Evolutionary conservation across 2,888 invertebrate genomes (phyloP).

Genomic region (Melitaea athalia): DNA sequence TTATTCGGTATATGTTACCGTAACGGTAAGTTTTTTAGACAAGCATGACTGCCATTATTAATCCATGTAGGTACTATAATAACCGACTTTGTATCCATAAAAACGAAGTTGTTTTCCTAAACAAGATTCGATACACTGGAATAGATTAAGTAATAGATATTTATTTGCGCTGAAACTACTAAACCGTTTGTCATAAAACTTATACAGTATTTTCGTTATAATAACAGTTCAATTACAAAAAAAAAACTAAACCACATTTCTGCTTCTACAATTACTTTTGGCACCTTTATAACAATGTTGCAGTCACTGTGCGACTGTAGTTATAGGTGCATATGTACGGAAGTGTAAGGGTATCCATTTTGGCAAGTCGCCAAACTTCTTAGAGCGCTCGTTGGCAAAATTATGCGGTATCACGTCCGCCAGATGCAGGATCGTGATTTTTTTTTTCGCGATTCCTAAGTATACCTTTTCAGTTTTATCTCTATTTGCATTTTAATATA

Average conservation of each 20-base stretch:
- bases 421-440: conserved; percentile 40
- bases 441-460: conserved; percentile 27
- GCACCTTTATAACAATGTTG: neutral
- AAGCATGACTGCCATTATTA: no score
- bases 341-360: conserved; percentile 24
- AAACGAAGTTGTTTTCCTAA: no score
- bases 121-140: no score
- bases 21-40: no score
- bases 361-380: conserved; percentile 41
- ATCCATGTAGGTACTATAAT: no score
- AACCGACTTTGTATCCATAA: no score
- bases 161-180: no score
- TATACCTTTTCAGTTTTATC: conserved; percentile 24
- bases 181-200: no score
- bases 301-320: neutral
- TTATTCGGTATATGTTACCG: no score
- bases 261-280: neutral
- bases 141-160: no score
- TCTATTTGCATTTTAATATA: neutral
- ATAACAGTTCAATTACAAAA: no score
- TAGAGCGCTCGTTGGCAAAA: conserved; percentile 33
- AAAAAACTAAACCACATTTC: neutral
- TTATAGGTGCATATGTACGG: conserved; percentile 1
- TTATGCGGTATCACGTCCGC: conserved; percentile 48
- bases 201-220: no score